Evolutionary conservation across 1,140 invertebrate species (phyloP).

Genomic region (Helicoverpa armigera): DNA sequence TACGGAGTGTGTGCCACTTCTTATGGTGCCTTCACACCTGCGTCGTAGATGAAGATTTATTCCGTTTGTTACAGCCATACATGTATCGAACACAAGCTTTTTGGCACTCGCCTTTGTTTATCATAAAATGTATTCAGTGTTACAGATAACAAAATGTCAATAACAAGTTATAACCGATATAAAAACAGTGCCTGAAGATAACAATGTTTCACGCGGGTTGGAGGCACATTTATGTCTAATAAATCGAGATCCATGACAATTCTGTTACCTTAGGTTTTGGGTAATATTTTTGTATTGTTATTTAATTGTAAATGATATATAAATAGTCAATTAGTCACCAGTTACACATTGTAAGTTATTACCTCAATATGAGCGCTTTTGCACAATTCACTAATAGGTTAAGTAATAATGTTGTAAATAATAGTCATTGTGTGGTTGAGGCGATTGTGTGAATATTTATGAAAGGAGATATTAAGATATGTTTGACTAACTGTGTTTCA

Average conservation of each 20-base stretch:
- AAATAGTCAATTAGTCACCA: constrained; percentile 83
- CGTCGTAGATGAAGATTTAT: constrained; percentile 7
- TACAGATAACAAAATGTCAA: constrained; percentile 35
- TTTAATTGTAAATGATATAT: constrained; percentile 65
- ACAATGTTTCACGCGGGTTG: constrained; percentile 20
- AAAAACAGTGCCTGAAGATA: constrained; percentile 14
- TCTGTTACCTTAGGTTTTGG: constrained; percentile 78
- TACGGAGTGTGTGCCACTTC: constrained; percentile 42
- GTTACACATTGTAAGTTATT: constrained; percentile 83
- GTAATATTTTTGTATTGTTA: constrained; percentile 60
- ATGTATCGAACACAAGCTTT: constrained; percentile 13
- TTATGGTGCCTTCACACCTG: constrained; percentile 30
- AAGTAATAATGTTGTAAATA: constrained; percentile 72
- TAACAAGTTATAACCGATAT: constrained; percentile 34
- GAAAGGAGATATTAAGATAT: constrained; percentile 33
- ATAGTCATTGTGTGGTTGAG: constrained; percentile 61
- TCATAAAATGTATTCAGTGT: constrained; percentile 21
- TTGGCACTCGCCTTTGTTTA: constrained; percentile 31
- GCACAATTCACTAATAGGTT: constrained; percentile 79
- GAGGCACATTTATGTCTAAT: constrained; percentile 39
- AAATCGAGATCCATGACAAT: constrained; percentile 74
- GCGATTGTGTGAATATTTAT: constrained; percentile 38
- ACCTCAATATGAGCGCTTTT: constrained; percentile 84
- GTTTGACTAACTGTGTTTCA: constrained; percentile 37
- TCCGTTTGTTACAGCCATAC: constrained; percentile 26